Base-by-base conservation (phyloP, 53 echinoderm and acorn worm species). In the Temnopleurus reevesii region DNA sequence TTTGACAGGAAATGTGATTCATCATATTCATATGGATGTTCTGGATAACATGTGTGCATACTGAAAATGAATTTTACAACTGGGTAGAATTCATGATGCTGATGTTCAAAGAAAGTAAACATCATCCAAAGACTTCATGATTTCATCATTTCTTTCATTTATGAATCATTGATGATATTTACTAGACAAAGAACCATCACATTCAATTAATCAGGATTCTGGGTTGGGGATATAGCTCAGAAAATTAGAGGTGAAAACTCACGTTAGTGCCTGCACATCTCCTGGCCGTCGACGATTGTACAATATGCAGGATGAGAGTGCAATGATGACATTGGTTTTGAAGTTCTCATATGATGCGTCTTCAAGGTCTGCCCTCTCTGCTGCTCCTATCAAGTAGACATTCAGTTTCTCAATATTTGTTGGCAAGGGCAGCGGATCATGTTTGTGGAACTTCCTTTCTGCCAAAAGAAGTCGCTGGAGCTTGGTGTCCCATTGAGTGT, bases 391-490 rank as follows among this genome's bases (percentile, higher is more conserved):
- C 60, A 59, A 7, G 53, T 85, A 36, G 17, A 35, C 53, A 36
- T 4, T 59, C 36, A 85, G 25, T 59, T 31, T 85, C 36, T 85
- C 24, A 59, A 85, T 85, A 41, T 85, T 59, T 23, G 24, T 26
- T n/a, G 86, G 86, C 38, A 85, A 49, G 57, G 86, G 60, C 2
- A 85, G 47, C 17, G 86, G 86, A 34, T 36, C 43, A 1, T 33
- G n/a, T 36, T 56, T 35, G 24, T 33, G 19, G 41, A 24, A 27
- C 38, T 59, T 31, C 53, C 86, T 85, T 43, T 85, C 86, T n/a
- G 33, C 60, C 36, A 85, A 41, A 7, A 59, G 36, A 8, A 26
- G 59, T 4, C 0, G 60, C 24, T 85, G 36, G 58, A 85, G 4
- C 10, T 23, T 43, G 18, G 53, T 85, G 41, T 43, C 41, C 86